Evolutionary conservation across 2,888 invertebrate species (phyloP).

Genomic region (Oligia fasciuncula): DNA sequence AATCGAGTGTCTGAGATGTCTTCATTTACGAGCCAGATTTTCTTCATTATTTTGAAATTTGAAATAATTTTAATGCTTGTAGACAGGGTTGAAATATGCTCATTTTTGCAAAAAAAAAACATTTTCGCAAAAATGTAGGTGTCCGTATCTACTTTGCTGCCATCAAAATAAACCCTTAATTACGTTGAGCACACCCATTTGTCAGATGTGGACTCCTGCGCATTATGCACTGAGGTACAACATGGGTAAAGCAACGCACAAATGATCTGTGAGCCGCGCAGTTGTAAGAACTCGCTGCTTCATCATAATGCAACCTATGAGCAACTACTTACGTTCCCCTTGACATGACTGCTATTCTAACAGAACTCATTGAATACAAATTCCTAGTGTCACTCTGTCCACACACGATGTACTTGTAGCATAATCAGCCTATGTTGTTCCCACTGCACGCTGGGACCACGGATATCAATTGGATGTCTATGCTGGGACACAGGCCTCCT

Average conservation of each 20-base stretch:
- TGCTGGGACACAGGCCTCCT: too few species aligned
- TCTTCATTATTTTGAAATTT: too few species aligned
- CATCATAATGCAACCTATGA: background rate
- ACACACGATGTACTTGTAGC: too few species aligned
- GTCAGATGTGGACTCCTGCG: background rate
- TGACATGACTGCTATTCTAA: background rate
- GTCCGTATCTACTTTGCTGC: background rate
- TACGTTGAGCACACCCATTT: background rate
- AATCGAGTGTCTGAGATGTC: too few species aligned
- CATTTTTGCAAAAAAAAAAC: too few species aligned
- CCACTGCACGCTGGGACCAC: too few species aligned
- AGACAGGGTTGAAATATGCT: too few species aligned
- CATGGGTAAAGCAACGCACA: background rate
- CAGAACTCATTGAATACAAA: background rate
- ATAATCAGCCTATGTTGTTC: too few species aligned
- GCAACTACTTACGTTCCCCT: background rate
- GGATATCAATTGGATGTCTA: too few species aligned
- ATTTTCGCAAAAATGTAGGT: too few species aligned
- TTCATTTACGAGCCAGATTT: too few species aligned
- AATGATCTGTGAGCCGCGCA: background rate
- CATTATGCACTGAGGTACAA: background rate
- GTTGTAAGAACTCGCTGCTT: background rate
- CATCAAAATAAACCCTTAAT: background rate
- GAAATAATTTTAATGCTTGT: too few species aligned
- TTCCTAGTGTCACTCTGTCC: background rate